phyloP scores from a whole-genome alignment of 1,140 invertebrate genomes.

The Acromyrmex heyeri region DNA sequence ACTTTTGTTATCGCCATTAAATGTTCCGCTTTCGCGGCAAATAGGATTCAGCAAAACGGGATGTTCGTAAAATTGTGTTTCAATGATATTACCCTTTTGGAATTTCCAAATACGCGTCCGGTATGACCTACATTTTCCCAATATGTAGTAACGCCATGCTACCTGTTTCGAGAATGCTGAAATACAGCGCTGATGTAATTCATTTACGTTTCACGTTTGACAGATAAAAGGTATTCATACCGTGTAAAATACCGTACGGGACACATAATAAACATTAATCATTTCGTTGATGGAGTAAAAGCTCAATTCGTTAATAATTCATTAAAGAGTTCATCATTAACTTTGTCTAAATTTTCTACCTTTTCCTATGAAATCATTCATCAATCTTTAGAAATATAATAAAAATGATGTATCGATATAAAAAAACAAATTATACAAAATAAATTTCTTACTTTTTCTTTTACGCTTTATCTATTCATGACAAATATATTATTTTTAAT shows the following conservation, averaged over 20 bases:
- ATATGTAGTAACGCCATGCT: constrained; percentile 40
- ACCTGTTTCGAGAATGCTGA: constrained; percentile 27
- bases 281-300: constrained; percentile 33
- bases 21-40: constrained; percentile 8
- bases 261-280: constrained; percentile 59
- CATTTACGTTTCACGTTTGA: constrained; percentile 56
- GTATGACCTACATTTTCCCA: constrained; percentile 43
- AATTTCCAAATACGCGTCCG: constrained; percentile 52
- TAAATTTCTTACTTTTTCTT: neutral
- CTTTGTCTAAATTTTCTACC: neutral
- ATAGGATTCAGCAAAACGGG: constrained; percentile 27
- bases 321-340: constrained; percentile 1
- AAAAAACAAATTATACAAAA: neutral
- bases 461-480: neutral
- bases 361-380: neutral
- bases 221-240: constrained; percentile 51
- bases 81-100: constrained; percentile 36
- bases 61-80: constrained; percentile 32
- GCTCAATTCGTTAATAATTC: constrained; percentile 51
- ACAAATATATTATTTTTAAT: neutral
- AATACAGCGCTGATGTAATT: constrained; percentile 47
- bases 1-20: constrained; percentile 19
- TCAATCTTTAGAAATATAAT: neutral
- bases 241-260: constrained; percentile 25
- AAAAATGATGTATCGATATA: neutral